A percentile compares a stretch with the other conserved stretches of the same genome.
Conservation (phyloP, 2,888 invertebrate genomes). For the Tetragnatha montana region DNA sequence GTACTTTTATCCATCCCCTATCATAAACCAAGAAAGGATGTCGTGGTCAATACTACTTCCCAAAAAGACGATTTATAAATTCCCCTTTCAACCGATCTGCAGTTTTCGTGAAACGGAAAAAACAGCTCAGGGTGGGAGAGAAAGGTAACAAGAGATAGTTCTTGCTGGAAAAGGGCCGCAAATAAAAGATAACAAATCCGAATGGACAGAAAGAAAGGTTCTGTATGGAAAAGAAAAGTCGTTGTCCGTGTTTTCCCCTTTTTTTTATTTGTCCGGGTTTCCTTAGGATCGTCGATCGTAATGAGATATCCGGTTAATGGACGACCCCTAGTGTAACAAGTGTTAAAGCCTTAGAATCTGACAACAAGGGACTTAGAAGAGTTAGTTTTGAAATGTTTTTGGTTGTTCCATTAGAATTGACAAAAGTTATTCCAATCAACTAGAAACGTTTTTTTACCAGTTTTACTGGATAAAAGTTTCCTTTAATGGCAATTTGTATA, state of each 20-base stretch:
- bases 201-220: neutral
- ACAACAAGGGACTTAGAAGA: neutral
- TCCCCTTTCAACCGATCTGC: neutral
- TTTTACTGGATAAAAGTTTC: too few relatives aligned
- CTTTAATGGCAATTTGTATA: too few relatives aligned
- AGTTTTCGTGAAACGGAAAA: neutral
- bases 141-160: neutral
- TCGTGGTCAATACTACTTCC: neutral
- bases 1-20: too few relatives aligned
- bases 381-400: neutral
- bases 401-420: neutral
- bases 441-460: too few relatives aligned
- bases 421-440: too few relatives aligned
- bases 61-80: slow-evolving; percentile 5
- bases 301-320: slow-evolving; percentile 38
- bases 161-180: slow-evolving; percentile 41
- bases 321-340: neutral
- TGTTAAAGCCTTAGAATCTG: neutral
- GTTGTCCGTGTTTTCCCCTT: neutral
- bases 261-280: slow-evolving; percentile 2
- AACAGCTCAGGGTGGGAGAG: neutral
- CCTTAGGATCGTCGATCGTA: neutral
- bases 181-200: slow-evolving; percentile 47
- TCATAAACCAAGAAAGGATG: too few relatives aligned
- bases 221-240: neutral